phyloP scores from a whole-genome alignment of 2,113 vertebrate species.

The Dryoscopus gambensis region DNA sequence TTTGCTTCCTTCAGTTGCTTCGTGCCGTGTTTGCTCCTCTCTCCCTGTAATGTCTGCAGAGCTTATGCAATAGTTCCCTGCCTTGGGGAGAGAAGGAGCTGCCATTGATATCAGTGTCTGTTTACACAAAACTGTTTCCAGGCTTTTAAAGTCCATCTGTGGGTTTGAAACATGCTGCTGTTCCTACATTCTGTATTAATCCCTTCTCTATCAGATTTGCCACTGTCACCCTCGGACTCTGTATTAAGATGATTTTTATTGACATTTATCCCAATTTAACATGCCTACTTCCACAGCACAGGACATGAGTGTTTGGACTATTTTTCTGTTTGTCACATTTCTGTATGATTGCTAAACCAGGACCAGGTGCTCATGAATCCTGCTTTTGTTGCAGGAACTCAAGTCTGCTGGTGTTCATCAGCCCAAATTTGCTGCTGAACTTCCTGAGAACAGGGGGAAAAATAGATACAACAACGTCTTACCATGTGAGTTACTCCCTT shows the following conservation, averaged over 20 bases:
- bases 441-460: slow-evolving; percentile 88
- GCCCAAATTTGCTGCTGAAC: slow-evolving; percentile 78
- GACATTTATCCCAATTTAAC: neutral
- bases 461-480: slow-evolving; percentile 96
- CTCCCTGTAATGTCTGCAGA: neutral
- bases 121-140: neutral
- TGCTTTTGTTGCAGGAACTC: slow-evolving; percentile 78
- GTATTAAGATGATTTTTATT: neutral
- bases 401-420: slow-evolving; percentile 82
- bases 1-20: neutral
- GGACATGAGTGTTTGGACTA: neutral
- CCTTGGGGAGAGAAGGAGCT: neutral
- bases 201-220: neutral
- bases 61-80: neutral
- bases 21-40: neutral
- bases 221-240: neutral
- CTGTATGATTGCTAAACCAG: neutral
- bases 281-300: neutral
- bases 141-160: neutral
- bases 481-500: slow-evolving; percentile 83
- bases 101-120: neutral
- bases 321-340: neutral
- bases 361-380: neutral
- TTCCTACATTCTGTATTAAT: neutral
- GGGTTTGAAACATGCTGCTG: neutral